Base-by-base conservation (phyloP, 1,140 invertebrate species). In the Littorina saxatilis region DNA sequence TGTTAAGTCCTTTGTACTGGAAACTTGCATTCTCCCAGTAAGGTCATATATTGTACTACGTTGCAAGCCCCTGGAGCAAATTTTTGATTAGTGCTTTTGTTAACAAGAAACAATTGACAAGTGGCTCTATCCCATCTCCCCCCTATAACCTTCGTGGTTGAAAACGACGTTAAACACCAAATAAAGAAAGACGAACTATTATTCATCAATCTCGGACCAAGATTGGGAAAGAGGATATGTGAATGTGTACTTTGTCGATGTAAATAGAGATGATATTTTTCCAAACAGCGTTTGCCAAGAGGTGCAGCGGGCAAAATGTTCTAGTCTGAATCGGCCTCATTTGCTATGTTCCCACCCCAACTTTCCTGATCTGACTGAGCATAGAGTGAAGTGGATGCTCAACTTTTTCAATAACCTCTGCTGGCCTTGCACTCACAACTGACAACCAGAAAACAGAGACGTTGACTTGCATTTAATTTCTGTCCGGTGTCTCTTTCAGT, bases 241-340 rank as follows among this genome's bases (percentile, higher is more conserved):
- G 23, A 39, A 39, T 68, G 23, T 68, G 66, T 68, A 32, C 15
- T n/a, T n/a, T n/a, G n/a, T n/a, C n/a, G n/a, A n/a, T n/a, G 43
- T 47, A 47, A 5, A 47, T 47, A 47, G 43, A 47, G n/a, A 47
- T 47, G 43, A 47, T 47, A 39, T 68, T 68, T 29, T 68, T 68
- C 66, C 32, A 68, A 68, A 35, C 15, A 35, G 66, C 35, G 17
- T 68, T 68, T 68, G 66, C 35, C 35, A 20, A 39, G 66, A 39
- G 43, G 43, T 39, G 40, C 39, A 73, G n/a, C n/a, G n/a, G 27
- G 40, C 27, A 15, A 23, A 73, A 50, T 39, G 37, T 73, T 73
- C 70, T 73, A 73, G 70, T 73, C 70, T 68, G 35, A 39, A 39
- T 15, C 50, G 39, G 58, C 58, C n/a, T 61, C 58, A 5, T 61